These are phyloP conservation scores for Fragariocoptes setiger DNA, from an alignment of 1,140 invertebrate genomes.

Conservation along the genomic window DNA sequence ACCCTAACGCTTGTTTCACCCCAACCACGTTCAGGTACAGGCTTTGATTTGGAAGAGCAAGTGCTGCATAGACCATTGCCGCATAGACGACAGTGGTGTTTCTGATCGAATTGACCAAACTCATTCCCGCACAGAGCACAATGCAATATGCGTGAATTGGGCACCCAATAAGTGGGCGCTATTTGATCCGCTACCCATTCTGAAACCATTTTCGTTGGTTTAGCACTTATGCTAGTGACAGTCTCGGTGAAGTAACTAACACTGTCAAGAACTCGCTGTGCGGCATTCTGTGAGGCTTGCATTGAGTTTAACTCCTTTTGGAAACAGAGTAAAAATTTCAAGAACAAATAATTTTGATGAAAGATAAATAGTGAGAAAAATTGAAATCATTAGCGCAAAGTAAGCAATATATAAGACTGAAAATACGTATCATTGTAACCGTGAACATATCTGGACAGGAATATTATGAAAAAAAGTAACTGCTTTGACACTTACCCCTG, in stretches of 20 bases:
- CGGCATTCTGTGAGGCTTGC: constrained; percentile 28
- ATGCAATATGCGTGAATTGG: constrained; percentile 36
- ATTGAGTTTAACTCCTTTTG: constrained; percentile 3
- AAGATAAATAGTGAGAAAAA: constrained; percentile 2
- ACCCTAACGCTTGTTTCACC: constrained; percentile 26
- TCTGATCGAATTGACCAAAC: constrained; percentile 19
- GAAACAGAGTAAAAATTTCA: too few species aligned
- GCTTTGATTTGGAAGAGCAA: constrained; percentile 26
- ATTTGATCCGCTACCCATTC: constrained; percentile 43
- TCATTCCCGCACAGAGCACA: constrained; percentile 28
- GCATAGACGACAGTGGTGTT: constrained; percentile 46
- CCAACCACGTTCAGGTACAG: constrained; percentile 33
- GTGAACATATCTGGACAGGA: constrained; percentile 2
- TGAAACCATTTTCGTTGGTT: constrained; percentile 31
- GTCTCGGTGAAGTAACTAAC: constrained; percentile 34
- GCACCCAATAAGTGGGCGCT: constrained; percentile 44
- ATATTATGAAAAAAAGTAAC: constrained; percentile 3
- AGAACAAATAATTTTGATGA: background rate
- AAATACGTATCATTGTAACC: background rate
- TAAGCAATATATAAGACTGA: background rate
- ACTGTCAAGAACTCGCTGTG: constrained; percentile 37
- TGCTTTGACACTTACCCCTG: constrained; percentile 22
- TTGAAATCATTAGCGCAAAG: background rate
- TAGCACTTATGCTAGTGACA: constrained; percentile 29
- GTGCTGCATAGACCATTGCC: constrained; percentile 34